These are phyloP conservation scores for Blastomussa wellsi DNA, from an alignment of 92 coral and sea anemone species.

Conservation along the genomic window DNA sequence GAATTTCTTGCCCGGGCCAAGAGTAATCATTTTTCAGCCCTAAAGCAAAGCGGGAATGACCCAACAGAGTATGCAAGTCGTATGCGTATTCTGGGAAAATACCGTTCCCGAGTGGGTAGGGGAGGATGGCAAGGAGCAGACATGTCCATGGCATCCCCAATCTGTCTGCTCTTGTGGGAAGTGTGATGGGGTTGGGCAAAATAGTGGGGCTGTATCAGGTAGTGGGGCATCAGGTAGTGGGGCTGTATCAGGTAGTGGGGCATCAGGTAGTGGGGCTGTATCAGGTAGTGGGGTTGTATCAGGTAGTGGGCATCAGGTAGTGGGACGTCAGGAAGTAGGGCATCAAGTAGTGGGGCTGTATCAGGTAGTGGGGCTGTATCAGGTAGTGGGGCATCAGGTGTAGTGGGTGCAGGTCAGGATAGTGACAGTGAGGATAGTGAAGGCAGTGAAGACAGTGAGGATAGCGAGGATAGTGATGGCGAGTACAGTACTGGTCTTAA, in stretches of 20 bases:
- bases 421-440: neutral
- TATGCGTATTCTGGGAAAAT: conserved; percentile 56
- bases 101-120: conserved; percentile 54
- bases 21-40: conserved; percentile 57
- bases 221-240: no score
- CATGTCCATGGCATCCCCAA: conserved; percentile 44
- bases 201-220: neutral
- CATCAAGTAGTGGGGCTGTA: neutral
- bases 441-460: conserved; percentile 19
- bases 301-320: neutral
- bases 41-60: conserved; percentile 36
- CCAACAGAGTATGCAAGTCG: conserved; percentile 41
- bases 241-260: neutral
- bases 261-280: neutral
- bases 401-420: neutral
- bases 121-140: conserved; percentile 29
- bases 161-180: conserved; percentile 46
- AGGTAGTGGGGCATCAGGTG: no score
- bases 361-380: no score
- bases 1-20: conserved; percentile 47
- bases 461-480: conserved; percentile 20
- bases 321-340: conserved; percentile 18
- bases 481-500: neutral
- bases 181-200: neutral
- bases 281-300: no score